These are phyloP conservation scores for Hololepta plana DNA, from an alignment of 2,888 invertebrate genomes.

Conservation along the genomic window DNA sequence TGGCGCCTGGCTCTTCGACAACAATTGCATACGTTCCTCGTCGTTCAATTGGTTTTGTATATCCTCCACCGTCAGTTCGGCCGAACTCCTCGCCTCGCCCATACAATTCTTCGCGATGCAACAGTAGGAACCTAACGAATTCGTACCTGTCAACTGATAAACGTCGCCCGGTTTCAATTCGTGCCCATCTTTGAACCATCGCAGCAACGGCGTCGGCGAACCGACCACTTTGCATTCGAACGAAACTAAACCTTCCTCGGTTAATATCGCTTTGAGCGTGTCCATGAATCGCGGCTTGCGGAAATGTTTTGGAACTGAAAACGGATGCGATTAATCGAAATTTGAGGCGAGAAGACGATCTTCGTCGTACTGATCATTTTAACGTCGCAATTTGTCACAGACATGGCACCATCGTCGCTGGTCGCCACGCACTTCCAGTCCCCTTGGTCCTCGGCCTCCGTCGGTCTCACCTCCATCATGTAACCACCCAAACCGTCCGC, in stretches of 20 bases:
- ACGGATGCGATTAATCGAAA: too few relatives aligned
- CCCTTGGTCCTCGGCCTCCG: slow-evolving; percentile 69
- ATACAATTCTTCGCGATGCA: slow-evolving; percentile 81
- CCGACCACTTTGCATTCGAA: slow-evolving; percentile 90
- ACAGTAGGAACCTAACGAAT: slow-evolving; percentile 75
- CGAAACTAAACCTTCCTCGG: slow-evolving; percentile 81
- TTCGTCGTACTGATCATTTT: slow-evolving; percentile 70
- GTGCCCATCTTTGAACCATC: slow-evolving; percentile 87
- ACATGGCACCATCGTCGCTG: slow-evolving; percentile 53
- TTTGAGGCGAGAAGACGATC: too few relatives aligned
- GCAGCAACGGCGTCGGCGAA: slow-evolving; percentile 69
- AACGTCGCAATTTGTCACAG: slow-evolving; percentile 55
- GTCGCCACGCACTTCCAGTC: slow-evolving; percentile 82
- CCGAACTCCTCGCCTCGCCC: slow-evolving; percentile 75
- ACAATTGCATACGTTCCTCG: slow-evolving; percentile 60
- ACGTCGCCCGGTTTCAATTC: slow-evolving; percentile 85
- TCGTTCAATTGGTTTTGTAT: slow-evolving; percentile 79
- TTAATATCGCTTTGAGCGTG: slow-evolving; percentile 70
- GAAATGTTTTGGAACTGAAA: slow-evolving; percentile 76
- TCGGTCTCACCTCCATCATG: slow-evolving; percentile 52
- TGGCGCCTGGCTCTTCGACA: slow-evolving; percentile 64
- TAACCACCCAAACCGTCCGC: slow-evolving; percentile 75
- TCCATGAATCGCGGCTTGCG: slow-evolving; percentile 81
- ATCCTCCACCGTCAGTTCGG: slow-evolving; percentile 77
- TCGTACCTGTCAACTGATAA: slow-evolving; percentile 78